These are phyloP conservation scores for Xestoiulus laeticollis DNA, from an alignment of 2,888 invertebrate genomes.

Conservation along the genomic window DNA sequence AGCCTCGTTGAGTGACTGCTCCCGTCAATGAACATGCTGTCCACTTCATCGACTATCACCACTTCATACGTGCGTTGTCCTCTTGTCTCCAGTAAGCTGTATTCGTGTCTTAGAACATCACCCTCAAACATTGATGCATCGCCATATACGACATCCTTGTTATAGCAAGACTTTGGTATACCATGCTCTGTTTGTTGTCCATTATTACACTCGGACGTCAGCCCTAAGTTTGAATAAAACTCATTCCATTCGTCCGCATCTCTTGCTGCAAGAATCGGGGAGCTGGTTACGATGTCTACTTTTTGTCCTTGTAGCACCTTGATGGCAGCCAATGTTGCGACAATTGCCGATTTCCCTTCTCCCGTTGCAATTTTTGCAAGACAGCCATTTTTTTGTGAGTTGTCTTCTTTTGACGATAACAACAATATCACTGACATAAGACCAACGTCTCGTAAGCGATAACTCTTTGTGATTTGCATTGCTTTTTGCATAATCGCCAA, in stretches of 20 bases:
- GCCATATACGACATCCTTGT: conserved; percentile 61
- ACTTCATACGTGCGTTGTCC: conserved; percentile 59
- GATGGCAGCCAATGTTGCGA: conserved; percentile 61
- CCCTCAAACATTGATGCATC: conserved; percentile 62
- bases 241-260: conserved; percentile 58
- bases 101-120: conserved; percentile 61
- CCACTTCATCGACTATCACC: conserved; percentile 65
- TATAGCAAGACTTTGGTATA: conserved; percentile 59
- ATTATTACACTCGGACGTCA: conserved; percentile 61
- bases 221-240: conserved; percentile 60
- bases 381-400: conserved; percentile 53
- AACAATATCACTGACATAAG: not conserved
- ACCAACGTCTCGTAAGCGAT: not conserved
- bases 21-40: conserved; percentile 65
- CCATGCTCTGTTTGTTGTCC: conserved; percentile 56
- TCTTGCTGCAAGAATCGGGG: conserved; percentile 61
- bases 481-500: not conserved
- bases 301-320: conserved; percentile 60
- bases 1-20: conserved; percentile 64
- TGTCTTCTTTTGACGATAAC: not conserved
- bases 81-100: conserved; percentile 61
- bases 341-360: conserved; percentile 64
- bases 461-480: not conserved
- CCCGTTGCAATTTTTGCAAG: conserved; percentile 63
- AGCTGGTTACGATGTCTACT: conserved; percentile 63